These are phyloP conservation scores for Falco punctatus DNA, from an alignment of 2,113 vertebrate genomes.

Conservation along the genomic window DNA sequence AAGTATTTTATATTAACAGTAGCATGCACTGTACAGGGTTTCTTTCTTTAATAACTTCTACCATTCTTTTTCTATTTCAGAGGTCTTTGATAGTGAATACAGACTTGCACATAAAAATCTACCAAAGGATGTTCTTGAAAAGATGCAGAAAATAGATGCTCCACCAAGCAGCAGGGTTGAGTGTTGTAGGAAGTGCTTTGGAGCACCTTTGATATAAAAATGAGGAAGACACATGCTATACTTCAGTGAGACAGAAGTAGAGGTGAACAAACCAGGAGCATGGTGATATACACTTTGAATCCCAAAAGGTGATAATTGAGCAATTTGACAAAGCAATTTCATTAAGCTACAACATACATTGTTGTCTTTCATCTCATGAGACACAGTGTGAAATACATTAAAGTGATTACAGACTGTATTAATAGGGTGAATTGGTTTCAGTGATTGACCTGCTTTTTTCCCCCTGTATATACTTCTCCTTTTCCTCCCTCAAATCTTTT, in stretches of 20 bases:
- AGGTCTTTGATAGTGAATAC: conserved; percentile 96
- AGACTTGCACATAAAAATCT: conserved; percentile 83
- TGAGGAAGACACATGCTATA: background rate
- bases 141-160: conserved; percentile 83
- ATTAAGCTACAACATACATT: background rate
- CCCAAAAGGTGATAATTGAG: background rate
- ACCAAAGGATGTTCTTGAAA: conserved; percentile 82
- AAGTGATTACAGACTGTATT: background rate
- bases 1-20: background rate
- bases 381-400: background rate
- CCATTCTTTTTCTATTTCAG: conserved; percentile 74
- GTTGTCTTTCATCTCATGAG: background rate
- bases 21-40: background rate
- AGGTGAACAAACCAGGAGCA: background rate
- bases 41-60: background rate
- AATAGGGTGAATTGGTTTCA: background rate
- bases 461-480: background rate
- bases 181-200: conserved; percentile 92
- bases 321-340: background rate
- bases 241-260: background rate
- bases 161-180: conserved; percentile 84
- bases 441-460: background rate
- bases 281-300: background rate
- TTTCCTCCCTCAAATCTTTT: background rate
- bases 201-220: conserved; percentile 87